Base-by-base conservation (phyloP, 2,888 invertebrate genomes). In the Plebejus melissa region DNA sequence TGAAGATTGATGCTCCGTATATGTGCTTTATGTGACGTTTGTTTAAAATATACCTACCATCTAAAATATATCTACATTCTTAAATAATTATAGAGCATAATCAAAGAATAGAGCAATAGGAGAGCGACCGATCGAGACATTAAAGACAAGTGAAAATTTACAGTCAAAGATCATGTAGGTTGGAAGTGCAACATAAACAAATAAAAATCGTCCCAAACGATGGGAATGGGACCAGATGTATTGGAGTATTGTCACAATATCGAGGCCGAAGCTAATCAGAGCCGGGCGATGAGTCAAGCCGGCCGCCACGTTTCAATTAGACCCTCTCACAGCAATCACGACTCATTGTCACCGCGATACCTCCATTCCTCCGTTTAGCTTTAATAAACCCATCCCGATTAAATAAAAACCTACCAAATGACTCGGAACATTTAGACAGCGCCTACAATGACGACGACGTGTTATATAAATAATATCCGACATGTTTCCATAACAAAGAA, bases 381-480 rank as follows among this genome's bases (percentile, higher is more conserved):
- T 87, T 89, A 91, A 92, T 93, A 90, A 90, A 91, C 88, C 84
- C 86, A 92, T 93, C 90, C 85, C 85, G 85, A 88, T 87, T 88
- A 87, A 89, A 91, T 90, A 90, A 90, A 90, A 91, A 91, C 90
- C 91, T 90, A 84, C 84, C 86, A 88, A 90, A 88, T 92, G 93
- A 93, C 93, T 93, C 84, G 91, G 86, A 65, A 83, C 86, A 82
- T 85, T 89, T 88, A 85, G 85, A 89, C 85, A 83, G 88, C 87
- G 86, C 82, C 90, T 28, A 71, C 71, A 46, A 71, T 13, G 11
- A 71, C 11, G 32, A 41, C 54, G 50, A 16, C 54, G 91, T 93
- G 93, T 91, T 93, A 91, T 91, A 90, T 93, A 93, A 93, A 93
- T 92, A 93, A 92, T 92, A 93, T 92, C 88, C 90, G 87, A 91